These are phyloP conservation scores for Cheilosia vulpina DNA, from an alignment of 2,888 invertebrate genomes.

Conservation along the genomic window DNA sequence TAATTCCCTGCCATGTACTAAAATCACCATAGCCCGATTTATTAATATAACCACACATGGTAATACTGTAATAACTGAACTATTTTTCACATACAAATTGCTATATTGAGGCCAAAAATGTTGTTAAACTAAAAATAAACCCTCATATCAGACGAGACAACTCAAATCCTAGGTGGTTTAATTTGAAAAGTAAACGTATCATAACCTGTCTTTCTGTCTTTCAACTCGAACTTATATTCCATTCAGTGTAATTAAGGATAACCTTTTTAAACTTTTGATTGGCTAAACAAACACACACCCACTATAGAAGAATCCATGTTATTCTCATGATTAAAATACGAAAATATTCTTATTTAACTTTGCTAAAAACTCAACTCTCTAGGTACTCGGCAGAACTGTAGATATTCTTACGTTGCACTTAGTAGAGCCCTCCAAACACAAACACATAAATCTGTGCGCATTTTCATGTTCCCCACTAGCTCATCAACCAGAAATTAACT, in stretches of 20 bases:
- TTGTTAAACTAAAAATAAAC: too few relatives aligned
- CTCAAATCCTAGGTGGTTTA: neutral
- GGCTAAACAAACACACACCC: slow-evolving; percentile 12
- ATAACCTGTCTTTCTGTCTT: slow-evolving; percentile 40
- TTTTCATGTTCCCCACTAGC: slow-evolving; percentile 60
- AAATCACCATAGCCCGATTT: too few relatives aligned
- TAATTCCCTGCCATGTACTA: too few relatives aligned
- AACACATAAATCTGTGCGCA: slow-evolving; percentile 19
- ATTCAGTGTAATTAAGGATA: slow-evolving; percentile 50
- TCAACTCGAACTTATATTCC: neutral
- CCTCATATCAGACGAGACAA: neutral
- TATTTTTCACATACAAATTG: too few relatives aligned
- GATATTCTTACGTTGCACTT: slow-evolving; percentile 33
- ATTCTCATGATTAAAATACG: slow-evolving; percentile 45
- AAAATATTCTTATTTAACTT: slow-evolving; percentile 61
- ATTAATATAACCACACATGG: too few relatives aligned
- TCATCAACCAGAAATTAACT: slow-evolving; percentile 70
- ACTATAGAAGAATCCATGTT: slow-evolving; percentile 4
- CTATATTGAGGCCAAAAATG: too few relatives aligned
- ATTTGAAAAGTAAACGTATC: slow-evolving; percentile 47
- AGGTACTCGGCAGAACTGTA: slow-evolving; percentile 13
- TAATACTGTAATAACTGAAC: too few relatives aligned
- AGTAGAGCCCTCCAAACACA: neutral
- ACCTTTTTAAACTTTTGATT: slow-evolving; percentile 45
- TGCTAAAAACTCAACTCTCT: slow-evolving; percentile 32